phyloP scores from a whole-genome alignment of 2,113 vertebrate species.

The Hoplias malabaricus region DNA sequence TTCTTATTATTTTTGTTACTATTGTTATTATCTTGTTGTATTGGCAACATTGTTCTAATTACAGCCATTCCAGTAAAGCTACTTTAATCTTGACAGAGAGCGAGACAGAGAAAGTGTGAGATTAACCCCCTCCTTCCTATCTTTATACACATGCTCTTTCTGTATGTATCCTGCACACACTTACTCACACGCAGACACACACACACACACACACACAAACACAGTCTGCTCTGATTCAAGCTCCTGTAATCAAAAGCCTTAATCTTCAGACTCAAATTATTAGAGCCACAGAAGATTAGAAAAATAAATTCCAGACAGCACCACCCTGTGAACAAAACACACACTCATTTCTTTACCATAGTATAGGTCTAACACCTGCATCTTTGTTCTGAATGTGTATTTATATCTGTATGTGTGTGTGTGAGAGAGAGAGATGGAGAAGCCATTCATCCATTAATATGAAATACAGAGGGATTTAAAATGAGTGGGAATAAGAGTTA shows the following conservation, averaged over 20 bases:
- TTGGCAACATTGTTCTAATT: no score
- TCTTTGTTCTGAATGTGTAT: conserved; percentile 11
- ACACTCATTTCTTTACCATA: neutral
- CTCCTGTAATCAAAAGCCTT: conserved; percentile 52
- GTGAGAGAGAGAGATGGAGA: neutral
- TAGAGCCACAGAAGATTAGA: conserved; percentile 50
- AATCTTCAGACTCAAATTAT: conserved; percentile 49
- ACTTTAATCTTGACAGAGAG: no score
- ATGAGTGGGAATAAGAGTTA: neutral
- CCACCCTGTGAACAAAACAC: conserved; percentile 23
- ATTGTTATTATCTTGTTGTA: no score
- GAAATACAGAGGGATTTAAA: neutral
- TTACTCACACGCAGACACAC: neutral
- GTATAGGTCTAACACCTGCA: neutral
- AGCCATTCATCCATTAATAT: neutral
- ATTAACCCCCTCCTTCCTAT: conserved; percentile 7
- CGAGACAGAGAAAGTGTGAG: conserved; percentile 25
- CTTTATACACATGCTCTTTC: conserved; percentile 2
- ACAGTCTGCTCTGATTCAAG: conserved; percentile 28
- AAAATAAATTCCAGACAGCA: conserved; percentile 37
- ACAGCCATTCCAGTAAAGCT: no score
- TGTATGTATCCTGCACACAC: neutral
- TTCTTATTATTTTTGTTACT: no score
- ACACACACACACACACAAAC: conserved; percentile 14
- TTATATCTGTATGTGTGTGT: neutral